Base-by-base conservation (phyloP, 2,113 vertebrate genomes). In the Heterotilapia buettikoferi region DNA sequence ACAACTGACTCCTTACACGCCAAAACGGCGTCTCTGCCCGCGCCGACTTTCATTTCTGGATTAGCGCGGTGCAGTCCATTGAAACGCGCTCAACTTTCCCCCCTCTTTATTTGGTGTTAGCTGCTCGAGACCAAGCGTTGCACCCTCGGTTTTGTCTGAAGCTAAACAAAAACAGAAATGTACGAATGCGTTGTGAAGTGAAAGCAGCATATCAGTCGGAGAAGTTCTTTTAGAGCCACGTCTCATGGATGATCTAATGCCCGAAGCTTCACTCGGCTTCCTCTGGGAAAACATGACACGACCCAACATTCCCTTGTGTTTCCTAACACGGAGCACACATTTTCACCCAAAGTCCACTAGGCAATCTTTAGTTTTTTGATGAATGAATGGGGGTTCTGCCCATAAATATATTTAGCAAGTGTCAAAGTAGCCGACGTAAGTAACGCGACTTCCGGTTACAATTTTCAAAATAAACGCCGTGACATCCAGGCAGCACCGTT, bases 151-250 rank as follows among this genome's bases (percentile, higher is more conserved):
- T 50, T 31, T 52, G 24, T 78, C 73, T 50, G 26, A 38, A n/a
- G 26, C 24, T 12, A n/a, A 19, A 31, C 26, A 16, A 7, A n/a
- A 3, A 53, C 4, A 12, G 7, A 31, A 26, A 53, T 12, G 38
- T 68, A 33, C 5, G 21, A 61, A 36, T 68, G 12, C 21, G 73
- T 5, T 14, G 9, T 9, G 4, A 88, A 86, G 53, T 31, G 68
- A 84, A 82, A 73, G 36, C 57, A 9, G 14, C 45, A 6, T 50
- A 47, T 71, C 31, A 14, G 24, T 10, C 9, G 18, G 45, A 87
- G 61, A 94, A 93, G 86, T 93, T 86, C 4, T 57, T 82, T 79
- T 85, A 53, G 45, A 92, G 93, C 93, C 93, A 95, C 93, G 93
- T 95, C 87, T 94, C 86, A 78, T 5, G 26, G 71, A 79, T 89